phyloP scores from a whole-genome alignment of 2,113 vertebrate genomes.

The Microcebus murinus region DNA sequence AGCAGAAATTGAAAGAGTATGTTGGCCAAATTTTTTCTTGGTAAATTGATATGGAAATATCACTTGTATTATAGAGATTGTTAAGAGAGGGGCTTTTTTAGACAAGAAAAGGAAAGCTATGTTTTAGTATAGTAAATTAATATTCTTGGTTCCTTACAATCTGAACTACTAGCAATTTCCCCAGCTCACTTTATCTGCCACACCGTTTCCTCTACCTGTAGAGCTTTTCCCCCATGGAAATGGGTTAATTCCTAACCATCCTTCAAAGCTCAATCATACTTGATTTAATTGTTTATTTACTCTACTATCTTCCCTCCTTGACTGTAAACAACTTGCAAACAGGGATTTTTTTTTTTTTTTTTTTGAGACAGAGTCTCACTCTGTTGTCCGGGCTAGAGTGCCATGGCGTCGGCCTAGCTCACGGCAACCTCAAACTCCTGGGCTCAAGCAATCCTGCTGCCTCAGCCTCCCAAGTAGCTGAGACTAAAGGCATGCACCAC shows the following conservation, averaged over 20 bases:
- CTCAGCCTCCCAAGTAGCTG: too few species aligned
- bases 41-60: slow-evolving; percentile 4
- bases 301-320: not conserved
- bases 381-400: too few species aligned
- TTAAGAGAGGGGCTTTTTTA: not conserved
- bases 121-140: slow-evolving; percentile 28
- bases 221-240: not conserved
- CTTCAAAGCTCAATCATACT: not conserved
- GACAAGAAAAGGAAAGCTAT: not conserved
- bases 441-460: too few species aligned
- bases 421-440: too few species aligned
- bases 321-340: not conserved
- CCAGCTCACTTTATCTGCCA: not conserved
- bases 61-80: not conserved
- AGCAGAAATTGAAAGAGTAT: not conserved
- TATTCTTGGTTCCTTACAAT: not conserved
- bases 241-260: not conserved
- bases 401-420: too few species aligned
- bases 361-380: too few species aligned
- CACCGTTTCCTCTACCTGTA: not conserved
- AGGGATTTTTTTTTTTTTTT: not conserved
- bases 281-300: not conserved
- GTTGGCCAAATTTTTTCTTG: not conserved
- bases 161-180: not conserved
- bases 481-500: too few species aligned